These are phyloP conservation scores for Nephrotoma guestfalica DNA, from an alignment of 2,888 invertebrate genomes.

Conservation along the genomic window DNA sequence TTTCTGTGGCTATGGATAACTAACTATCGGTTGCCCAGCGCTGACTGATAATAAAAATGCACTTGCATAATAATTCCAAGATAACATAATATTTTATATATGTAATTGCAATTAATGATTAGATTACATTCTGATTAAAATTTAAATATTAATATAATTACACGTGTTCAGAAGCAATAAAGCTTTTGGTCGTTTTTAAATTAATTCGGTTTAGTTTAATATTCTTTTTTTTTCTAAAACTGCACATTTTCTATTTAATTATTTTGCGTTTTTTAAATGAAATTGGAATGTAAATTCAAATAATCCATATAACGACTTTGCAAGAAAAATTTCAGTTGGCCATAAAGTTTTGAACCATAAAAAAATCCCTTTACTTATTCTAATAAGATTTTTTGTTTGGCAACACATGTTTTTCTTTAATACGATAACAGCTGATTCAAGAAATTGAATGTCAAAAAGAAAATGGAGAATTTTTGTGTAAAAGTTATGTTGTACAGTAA, in stretches of 20 bases:
- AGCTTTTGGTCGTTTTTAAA: too few species aligned
- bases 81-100: not conserved
- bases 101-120: not conserved
- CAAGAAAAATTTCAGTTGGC: not conserved
- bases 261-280: too few species aligned
- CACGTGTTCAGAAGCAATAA: too few species aligned
- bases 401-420: not conserved
- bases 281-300: too few species aligned
- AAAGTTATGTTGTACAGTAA: not conserved
- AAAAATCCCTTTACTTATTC: not conserved
- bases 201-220: too few species aligned
- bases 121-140: not conserved
- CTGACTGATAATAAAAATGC: not conserved
- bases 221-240: too few species aligned
- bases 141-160: not conserved
- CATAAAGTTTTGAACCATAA: not conserved
- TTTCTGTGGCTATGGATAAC: too few species aligned
- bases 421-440: constrained; percentile 6
- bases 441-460: constrained; percentile 7
- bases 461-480: constrained; percentile 6
- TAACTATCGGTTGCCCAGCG: too few species aligned
- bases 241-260: too few species aligned
- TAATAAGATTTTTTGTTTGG: not conserved
- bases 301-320: not conserved
- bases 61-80: not conserved